These are phyloP conservation scores for Melitaea cinxia DNA, from an alignment of 1,140 invertebrate genomes.

Conservation along the genomic window DNA sequence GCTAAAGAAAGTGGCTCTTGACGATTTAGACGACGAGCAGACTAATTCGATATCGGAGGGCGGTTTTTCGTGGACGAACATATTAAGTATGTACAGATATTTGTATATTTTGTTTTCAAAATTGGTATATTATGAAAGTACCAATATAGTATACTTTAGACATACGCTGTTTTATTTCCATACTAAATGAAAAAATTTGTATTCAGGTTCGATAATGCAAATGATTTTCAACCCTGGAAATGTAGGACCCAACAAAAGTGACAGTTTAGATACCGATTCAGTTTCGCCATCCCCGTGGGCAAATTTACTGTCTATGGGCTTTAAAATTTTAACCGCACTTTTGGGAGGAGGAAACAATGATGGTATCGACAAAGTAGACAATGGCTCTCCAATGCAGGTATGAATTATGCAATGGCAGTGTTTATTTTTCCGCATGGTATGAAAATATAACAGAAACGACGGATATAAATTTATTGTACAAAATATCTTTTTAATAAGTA, in stretches of 20 bases:
- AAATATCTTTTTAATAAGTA: slow-evolving; percentile 45
- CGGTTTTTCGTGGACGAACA: slow-evolving; percentile 92
- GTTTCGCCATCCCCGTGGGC: slow-evolving; percentile 90
- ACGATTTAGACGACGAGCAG: slow-evolving; percentile 90
- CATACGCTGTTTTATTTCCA: background rate
- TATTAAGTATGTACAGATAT: slow-evolving; percentile 84
- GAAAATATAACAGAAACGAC: slow-evolving; percentile 18
- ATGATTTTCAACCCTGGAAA: slow-evolving; percentile 88
- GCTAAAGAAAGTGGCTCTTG: slow-evolving; percentile 91
- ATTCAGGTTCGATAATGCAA: slow-evolving; percentile 89
- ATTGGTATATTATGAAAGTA: background rate
- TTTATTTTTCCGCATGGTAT: slow-evolving; percentile 34
- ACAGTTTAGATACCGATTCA: slow-evolving; percentile 86
- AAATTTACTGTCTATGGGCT: slow-evolving; percentile 89
- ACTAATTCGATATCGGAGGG: slow-evolving; percentile 89
- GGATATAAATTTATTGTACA: slow-evolving; percentile 49
- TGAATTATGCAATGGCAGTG: slow-evolving; percentile 29
- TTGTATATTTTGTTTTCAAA: background rate
- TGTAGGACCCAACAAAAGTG: slow-evolving; percentile 90
- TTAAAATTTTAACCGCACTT: slow-evolving; percentile 91
- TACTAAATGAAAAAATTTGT: background rate
- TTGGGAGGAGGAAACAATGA: slow-evolving; percentile 89
- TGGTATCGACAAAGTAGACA: slow-evolving; percentile 94
- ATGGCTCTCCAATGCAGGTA: slow-evolving; percentile 93
- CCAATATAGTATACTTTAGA: background rate